Conservation (phyloP, 2,113 vertebrate genomes). For the Lophochroa leadbeateri region DNA sequence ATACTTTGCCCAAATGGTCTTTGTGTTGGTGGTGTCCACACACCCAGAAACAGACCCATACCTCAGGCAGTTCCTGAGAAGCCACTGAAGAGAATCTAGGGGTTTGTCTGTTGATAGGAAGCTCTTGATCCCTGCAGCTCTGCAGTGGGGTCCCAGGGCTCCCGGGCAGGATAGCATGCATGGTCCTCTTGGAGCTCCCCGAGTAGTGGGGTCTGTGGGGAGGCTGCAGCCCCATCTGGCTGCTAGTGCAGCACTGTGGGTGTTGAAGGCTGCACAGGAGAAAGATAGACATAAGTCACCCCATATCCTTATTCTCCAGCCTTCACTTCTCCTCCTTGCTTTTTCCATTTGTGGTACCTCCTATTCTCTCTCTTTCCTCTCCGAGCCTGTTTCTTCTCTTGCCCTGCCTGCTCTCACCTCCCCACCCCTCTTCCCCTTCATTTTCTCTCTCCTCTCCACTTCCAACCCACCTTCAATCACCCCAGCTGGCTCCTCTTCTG, state of each 20-base stretch:
- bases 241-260: not conserved
- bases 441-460: not conserved
- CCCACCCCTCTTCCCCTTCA: not conserved
- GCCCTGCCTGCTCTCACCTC: not conserved
- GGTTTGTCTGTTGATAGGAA: not conserved
- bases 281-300: accelerated
- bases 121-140: not conserved
- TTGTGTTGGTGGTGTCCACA: not conserved
- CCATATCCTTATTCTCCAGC: not conserved
- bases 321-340: not conserved
- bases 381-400: not conserved
- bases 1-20: not conserved
- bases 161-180: not conserved
- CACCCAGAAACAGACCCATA: not conserved
- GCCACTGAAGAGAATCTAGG: not conserved
- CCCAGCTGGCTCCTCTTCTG: constrained; percentile 23
- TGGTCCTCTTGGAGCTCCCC: not conserved
- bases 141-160: not conserved
- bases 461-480: not conserved
- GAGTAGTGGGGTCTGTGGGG: not conserved
- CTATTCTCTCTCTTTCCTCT: not conserved
- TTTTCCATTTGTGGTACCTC: not conserved
- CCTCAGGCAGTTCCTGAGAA: not conserved
- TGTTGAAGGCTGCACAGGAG: not conserved
- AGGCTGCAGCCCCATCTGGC: not conserved